Evolutionary conservation across 2,113 vertebrate genomes (phyloP).

Genomic region (Sebastes fasciatus): DNA sequence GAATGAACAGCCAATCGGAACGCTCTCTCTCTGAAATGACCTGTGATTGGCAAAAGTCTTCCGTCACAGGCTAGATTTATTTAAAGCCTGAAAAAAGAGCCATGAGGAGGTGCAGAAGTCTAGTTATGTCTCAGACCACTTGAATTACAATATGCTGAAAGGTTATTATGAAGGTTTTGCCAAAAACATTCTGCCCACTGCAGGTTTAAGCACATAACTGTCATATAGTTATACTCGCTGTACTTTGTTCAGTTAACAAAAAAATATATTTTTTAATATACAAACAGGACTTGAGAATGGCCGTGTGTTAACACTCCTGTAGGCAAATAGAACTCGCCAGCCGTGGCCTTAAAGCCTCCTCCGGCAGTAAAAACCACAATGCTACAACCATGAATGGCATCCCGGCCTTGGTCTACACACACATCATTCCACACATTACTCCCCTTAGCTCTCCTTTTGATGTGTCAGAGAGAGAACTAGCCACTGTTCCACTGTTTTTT

Average conservation of each 20-base stretch:
- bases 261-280: conserved; percentile 7
- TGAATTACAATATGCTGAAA: too few relatives aligned
- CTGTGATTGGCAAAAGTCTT: too few relatives aligned
- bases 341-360: conserved; percentile 61
- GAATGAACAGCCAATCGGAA: too few relatives aligned
- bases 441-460: conserved; percentile 76
- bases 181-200: too few relatives aligned
- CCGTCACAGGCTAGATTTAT: too few relatives aligned
- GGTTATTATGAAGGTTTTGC: too few relatives aligned
- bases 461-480: conserved; percentile 76
- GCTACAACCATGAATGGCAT: conserved; percentile 77
- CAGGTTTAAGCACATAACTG: too few relatives aligned
- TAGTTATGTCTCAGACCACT: too few relatives aligned
- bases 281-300: conserved; percentile 32
- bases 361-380: conserved; percentile 67
- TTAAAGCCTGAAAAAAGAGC: too few relatives aligned
- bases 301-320: conserved; percentile 51
- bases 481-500: conserved; percentile 74
- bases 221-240: conserved; percentile 28
- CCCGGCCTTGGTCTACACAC: conserved; percentile 70
- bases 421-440: conserved; percentile 80
- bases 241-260: conserved; percentile 42
- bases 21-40: too few relatives aligned
- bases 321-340: conserved; percentile 41
- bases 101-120: too few relatives aligned